Base-by-base conservation (phyloP, 64 coral and sea anemone species). In the Cladopsammia gracilis region DNA sequence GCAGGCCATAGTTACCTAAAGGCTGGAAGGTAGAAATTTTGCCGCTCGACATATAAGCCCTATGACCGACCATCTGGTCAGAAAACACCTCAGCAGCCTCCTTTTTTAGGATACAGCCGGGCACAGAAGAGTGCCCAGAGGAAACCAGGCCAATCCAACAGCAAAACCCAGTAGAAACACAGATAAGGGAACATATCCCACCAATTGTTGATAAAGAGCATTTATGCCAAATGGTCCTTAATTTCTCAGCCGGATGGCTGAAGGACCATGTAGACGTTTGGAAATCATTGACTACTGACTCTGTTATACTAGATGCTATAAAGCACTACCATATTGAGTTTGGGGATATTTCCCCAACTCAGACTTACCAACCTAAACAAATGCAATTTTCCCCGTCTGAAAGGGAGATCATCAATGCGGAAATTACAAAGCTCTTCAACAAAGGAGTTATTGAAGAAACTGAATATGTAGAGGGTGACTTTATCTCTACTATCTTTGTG, bases 401-500 rank as follows among this genome's bases (percentile, higher is more conserved):
- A 71, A 71, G 14, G 44, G 18, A 25, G 12, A 42, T 69, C 24
- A 70, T 86, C 20, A 45, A 86, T 9, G 14, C 23, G 12, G 91
- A 93, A 58, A 79, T 68, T 23, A 53, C 22, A 53, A 80, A 94
- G 19, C 85, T 81, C 62, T 18, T 70, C n/a, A 69, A 77, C 4
- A 88, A 79, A 88, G 84, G 85, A 26, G 92, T 94, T 59, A 94
- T 94, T 80, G 57, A 78, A 25, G 14, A 44, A 9, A 76, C 22
- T 15, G 45, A 67, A n/a, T n/a, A n/a, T n/a, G n/a, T n/a, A n/a
- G n/a, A n/a, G n/a, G n/a, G n/a, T n/a, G n/a, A n/a, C n/a, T 86
- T 81, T 54, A 90, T 94, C 23, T 94, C 92, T 13, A 54, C 92
- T 18, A 88, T 94, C 45, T 88, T 73, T 88, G 19, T 79, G 58